Evolutionary conservation across 2,797 vertebrate genomes (phyloP), one percentile per base, ranked within the genome.

Genomic region (Poecile montanus): DNA sequence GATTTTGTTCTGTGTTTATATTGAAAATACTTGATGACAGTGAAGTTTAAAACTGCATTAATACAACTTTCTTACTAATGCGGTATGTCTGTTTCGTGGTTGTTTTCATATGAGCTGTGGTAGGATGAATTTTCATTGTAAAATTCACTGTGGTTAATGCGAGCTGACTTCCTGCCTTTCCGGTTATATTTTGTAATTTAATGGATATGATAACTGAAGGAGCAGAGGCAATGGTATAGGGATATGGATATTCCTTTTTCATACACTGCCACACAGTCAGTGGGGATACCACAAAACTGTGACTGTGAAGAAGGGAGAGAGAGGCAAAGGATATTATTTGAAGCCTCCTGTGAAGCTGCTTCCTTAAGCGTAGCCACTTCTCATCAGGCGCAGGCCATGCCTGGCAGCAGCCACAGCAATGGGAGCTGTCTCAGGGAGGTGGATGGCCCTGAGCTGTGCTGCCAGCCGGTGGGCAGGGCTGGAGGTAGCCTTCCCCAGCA

Each of bases 391-490:
- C 48, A 45, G 40, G 14, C 26, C 16, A 2, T 2, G 3, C 10
- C 7, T 0, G 1, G 2, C 20, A 42, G 42, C 1, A 1, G 50
- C 2, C 3, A 6, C 14, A 30, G 26, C 12, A 18, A 9, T 23
- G 38, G 27, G 30, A 72, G 42, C 40, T n/a, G 20, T 23, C 10
- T n/a, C 1, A 1, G 38, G 38, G 36, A 56, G 25, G n/a, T 65
- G 61, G 26, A 30, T 65, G 61, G 26, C 44, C 14, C 7, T 34
- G 11, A 16, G 47, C 57, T 11, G 7, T 6, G n/a, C 40, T 79
- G 29, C 60, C 21, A 45, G 42, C n/a, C 0, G 0, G 10, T 25
- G 36, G 2, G 3, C 53, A 0, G 2, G n/a, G 30, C 25, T 71
- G 15, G 53, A 47, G 48, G 17, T 20, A 44, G n/a, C 48, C 11